Base-by-base conservation (phyloP, 2,888 invertebrate genomes). In the Drosophila parthenogenetica region DNA sequence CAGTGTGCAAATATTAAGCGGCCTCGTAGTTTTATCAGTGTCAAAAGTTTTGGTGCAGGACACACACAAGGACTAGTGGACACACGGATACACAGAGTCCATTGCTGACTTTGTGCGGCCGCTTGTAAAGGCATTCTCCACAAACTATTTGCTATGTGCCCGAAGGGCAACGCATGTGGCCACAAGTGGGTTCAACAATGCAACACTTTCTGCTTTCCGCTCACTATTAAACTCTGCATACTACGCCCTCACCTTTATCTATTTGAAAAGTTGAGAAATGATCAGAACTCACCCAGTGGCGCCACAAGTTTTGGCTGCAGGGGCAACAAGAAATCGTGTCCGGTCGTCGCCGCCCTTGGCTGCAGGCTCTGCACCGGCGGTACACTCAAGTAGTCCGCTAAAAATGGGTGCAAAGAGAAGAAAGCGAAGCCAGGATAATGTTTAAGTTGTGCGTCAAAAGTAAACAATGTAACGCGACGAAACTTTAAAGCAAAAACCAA, bases 301-400 rank as follows among this genome's bases (percentile, higher is more conserved):
- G 88, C 91, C 79, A 95, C 93, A 74, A 95, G 92, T 88, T 95
- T 95, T 69, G 96, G 95, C 93, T 96, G 96, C 63, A 96, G 92
- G 66, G 95, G 95, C 87, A 96, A 93, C 92, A 95, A 94, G 77
- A 95, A 94, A 87, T 95, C 95, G 91, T 94, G 94, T 69, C 95
- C 95, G 39, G 94, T 95, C 78, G 95, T 96, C 51, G 95, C 94
- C 75, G 95, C 94, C 76, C 95, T 93, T 49, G 95, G 95, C 93
- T 95, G 95, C 80, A 95, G 91, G 80, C 95, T 95, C 79, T 94
- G 85, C 67, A 92, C 89, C 42, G 91, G 87, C 70, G 94, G 92
- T 69, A 92, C 92, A 75, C 88, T 92, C 74, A 92, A 88, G 76
- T 90, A 94, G 91, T 94, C 94, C 85, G 94, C 94, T 94, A 63